A percentile compares a stretch with the other conserved stretches of the same genome.
phyloP scores from a whole-genome alignment of 2,113 vertebrate species.

The Corythornis cristatus region DNA sequence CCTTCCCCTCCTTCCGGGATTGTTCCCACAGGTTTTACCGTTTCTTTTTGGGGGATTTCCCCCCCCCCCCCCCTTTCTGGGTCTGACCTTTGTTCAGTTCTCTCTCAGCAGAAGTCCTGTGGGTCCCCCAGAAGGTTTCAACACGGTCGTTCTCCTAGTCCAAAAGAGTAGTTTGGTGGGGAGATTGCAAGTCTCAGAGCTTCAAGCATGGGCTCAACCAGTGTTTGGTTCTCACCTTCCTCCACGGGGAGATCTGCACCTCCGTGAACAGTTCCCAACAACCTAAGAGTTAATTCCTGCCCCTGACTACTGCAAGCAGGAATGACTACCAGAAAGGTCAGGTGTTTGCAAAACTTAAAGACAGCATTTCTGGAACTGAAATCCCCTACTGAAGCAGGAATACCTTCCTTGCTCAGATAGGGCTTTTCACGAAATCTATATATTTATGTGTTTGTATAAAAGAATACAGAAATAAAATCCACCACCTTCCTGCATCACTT shows the following conservation, averaged over 20 bases:
- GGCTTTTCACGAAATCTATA: neutral
- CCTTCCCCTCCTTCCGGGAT: conserved; percentile 15
- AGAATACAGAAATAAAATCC: neutral
- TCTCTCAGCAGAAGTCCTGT: neutral
- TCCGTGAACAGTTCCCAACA: neutral
- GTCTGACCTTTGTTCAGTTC: neutral
- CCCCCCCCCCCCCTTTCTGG: neutral
- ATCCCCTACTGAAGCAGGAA: neutral
- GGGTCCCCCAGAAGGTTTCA: neutral
- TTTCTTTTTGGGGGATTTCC: neutral
- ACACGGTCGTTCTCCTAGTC: neutral
- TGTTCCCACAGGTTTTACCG: conserved; percentile 23
- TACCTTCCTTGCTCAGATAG: neutral
- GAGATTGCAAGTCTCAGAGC: neutral
- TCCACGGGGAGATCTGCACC: neutral
- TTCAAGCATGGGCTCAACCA: neutral
- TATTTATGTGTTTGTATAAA: rapidly evolving
- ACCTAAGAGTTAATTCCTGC: neutral
- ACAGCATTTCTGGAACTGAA: neutral
- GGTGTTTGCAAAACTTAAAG: neutral
- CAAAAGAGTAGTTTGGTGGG: neutral
- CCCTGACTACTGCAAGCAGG: neutral
- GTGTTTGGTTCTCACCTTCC: neutral
- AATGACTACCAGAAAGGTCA: neutral
- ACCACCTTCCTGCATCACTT: neutral